phyloP scores from a whole-genome alignment of 2,888 invertebrate species.

The Diarsia brunnea region DNA sequence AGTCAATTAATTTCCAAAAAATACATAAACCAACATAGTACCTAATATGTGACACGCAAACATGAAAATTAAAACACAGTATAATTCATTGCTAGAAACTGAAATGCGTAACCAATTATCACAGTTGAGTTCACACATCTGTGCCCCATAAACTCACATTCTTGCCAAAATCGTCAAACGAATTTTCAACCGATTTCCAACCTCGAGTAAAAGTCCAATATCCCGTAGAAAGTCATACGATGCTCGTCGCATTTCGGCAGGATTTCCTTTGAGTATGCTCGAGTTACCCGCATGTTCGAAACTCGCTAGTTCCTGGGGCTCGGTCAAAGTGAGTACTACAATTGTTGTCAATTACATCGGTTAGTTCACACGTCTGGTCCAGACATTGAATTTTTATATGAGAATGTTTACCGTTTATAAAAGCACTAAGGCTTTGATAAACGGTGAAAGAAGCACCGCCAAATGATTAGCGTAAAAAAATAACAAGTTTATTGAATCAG shows the following conservation, averaged over 20 bases:
- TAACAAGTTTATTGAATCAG: background rate
- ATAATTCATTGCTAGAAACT: background rate
- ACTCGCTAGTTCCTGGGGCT: slow-evolving; percentile 19
- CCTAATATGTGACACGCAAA: background rate
- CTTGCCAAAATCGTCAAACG: slow-evolving; percentile 32
- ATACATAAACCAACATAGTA: too few relatives aligned
- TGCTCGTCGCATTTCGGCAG: slow-evolving; percentile 39
- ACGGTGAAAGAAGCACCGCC: background rate
- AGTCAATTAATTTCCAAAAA: too few relatives aligned
- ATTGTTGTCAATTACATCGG: slow-evolving; percentile 50
- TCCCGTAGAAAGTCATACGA: slow-evolving; percentile 39
- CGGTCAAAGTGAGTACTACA: slow-evolving; percentile 49
- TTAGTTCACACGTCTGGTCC: slow-evolving; percentile 13
- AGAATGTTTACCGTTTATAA: background rate
- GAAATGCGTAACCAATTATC: background rate
- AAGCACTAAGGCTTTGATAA: background rate
- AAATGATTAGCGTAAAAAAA: background rate
- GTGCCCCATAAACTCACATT: background rate
- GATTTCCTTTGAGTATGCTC: slow-evolving; percentile 57
- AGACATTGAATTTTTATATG: background rate
- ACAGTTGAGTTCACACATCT: slow-evolving; percentile 8
- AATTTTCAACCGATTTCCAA: slow-evolving; percentile 37
- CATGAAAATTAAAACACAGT: background rate
- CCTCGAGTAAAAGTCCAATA: slow-evolving; percentile 42
- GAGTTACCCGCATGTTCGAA: slow-evolving; percentile 42